Conservation (phyloP, 2,797 vertebrate genomes). For the Chrosomus eos region DNA sequence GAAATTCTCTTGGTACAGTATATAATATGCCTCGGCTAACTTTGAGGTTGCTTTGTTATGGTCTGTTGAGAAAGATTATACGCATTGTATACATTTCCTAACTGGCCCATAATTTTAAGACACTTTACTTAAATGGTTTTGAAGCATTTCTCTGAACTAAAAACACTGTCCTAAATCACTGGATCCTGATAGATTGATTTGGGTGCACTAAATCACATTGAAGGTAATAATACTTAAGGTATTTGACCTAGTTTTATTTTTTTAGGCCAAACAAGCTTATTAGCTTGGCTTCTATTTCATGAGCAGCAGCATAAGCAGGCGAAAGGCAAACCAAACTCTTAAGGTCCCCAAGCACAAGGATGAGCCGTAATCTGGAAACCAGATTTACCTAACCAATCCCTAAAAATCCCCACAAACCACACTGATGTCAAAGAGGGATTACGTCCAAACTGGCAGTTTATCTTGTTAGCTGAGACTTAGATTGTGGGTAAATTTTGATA, state of each 20-base stretch:
- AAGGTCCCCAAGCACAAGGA: slow-evolving; percentile 49
- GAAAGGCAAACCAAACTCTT: slow-evolving; percentile 32
- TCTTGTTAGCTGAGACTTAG: slow-evolving; percentile 49
- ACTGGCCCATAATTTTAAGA: background rate
- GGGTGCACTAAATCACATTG: background rate
- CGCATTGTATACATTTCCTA: background rate
- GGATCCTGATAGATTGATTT: background rate
- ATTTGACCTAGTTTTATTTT: background rate
- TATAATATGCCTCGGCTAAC: background rate
- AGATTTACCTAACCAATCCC: slow-evolving; percentile 56
- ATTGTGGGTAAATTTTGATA: slow-evolving; percentile 43
- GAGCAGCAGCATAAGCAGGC: background rate
- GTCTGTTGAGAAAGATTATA: background rate
- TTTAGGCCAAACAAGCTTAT: slow-evolving; percentile 1
- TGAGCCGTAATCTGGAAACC: slow-evolving; percentile 65
- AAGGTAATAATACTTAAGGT: background rate
- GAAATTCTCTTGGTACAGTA: background rate
- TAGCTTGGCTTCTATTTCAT: slow-evolving; percentile 30
- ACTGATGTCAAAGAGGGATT: slow-evolving; percentile 50
- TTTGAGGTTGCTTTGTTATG: background rate
- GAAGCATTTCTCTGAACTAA: background rate
- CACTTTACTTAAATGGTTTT: background rate
- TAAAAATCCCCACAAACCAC: slow-evolving; percentile 46
- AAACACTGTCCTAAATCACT: background rate
- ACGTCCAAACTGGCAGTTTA: slow-evolving; percentile 46